These are phyloP conservation scores for Gila robusta DNA, from an alignment of 2,797 vertebrate species.

Conservation along the genomic window DNA sequence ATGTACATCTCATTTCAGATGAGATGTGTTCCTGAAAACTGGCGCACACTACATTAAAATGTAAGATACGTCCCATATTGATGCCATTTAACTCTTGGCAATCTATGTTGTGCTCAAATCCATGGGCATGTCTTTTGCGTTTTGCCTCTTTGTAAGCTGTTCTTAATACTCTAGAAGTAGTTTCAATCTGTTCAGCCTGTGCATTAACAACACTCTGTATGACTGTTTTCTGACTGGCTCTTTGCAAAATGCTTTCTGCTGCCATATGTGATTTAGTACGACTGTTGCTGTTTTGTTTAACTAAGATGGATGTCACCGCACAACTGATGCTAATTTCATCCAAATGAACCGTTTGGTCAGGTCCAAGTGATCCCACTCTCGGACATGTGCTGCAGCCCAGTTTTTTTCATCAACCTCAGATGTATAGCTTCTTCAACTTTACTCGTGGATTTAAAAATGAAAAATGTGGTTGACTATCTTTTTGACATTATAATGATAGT, in stretches of 20 bases:
- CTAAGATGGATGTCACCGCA: too few relatives aligned
- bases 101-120: constrained; percentile 44
- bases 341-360: too few relatives aligned
- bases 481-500: too few relatives aligned
- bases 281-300: too few relatives aligned
- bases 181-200: constrained; percentile 31
- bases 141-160: constrained; percentile 47
- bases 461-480: too few relatives aligned
- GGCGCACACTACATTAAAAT: constrained; percentile 48
- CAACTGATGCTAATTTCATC: too few relatives aligned
- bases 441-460: too few relatives aligned
- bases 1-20: constrained; percentile 21
- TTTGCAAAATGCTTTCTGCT: background rate
- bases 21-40: constrained; percentile 35
- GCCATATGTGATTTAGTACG: too few relatives aligned
- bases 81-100: constrained; percentile 49
- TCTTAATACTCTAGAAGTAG: background rate
- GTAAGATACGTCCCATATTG: constrained; percentile 41
- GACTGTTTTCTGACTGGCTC: background rate
- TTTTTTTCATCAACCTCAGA: too few relatives aligned
- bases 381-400: too few relatives aligned
- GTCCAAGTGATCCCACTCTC: too few relatives aligned
- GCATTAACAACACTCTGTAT: constrained; percentile 15
- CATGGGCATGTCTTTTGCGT: constrained; percentile 9
- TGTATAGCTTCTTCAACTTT: too few relatives aligned